Evolutionary conservation across 2,113 vertebrate species (phyloP), one percentile per base, ranked within the genome.

Genomic region (Macquaria australasica): DNA sequence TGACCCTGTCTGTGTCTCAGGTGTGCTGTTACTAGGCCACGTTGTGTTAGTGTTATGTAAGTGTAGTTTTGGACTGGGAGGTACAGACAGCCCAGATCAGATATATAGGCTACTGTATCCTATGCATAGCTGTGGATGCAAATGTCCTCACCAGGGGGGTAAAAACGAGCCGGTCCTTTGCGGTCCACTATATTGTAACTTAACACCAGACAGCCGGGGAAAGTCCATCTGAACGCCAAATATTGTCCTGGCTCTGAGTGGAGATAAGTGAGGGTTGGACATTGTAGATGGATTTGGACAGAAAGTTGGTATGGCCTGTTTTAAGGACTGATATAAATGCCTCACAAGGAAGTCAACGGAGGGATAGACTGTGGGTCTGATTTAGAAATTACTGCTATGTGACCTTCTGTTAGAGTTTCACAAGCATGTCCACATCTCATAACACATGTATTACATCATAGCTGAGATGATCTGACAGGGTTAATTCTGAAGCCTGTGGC

Each of bases 401-500:
- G 77, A 76, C 58, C 70, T 85, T 72, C 15, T 72, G 23, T 74
- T 60, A 73, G 31, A 59, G 53, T 62, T 68, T 53, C 20, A 66
- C 5, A 18, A 69, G 55, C 62, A 60, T n/a, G 43, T 58, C 8
- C 39, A 39, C 50, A 31, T 73, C 41, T 79, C 31, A 76, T 76
- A 39, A 66, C 10, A 39, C n/a, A 56, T 0, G 0, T 51, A 18
- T 60, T 60, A n/a, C 41, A 62, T 84, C 62, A 74, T 16, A 23
- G 28, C 25, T 41, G 3, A 58, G 50, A 10, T 12, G 18, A 37
- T 60, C 11, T 48, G 70, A 63, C 28, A 34, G 16, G 7, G 48
- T 15, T 48, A 20, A 39, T 58, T 66, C 25, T 50, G 71, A 16
- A n/a, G 5, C 28, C 18, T 23, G 34, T 16, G 31, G 9, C 31